These are phyloP conservation scores for Gymnothorax javanicus DNA, from an alignment of 2,797 vertebrate species.

Conservation along the genomic window DNA sequence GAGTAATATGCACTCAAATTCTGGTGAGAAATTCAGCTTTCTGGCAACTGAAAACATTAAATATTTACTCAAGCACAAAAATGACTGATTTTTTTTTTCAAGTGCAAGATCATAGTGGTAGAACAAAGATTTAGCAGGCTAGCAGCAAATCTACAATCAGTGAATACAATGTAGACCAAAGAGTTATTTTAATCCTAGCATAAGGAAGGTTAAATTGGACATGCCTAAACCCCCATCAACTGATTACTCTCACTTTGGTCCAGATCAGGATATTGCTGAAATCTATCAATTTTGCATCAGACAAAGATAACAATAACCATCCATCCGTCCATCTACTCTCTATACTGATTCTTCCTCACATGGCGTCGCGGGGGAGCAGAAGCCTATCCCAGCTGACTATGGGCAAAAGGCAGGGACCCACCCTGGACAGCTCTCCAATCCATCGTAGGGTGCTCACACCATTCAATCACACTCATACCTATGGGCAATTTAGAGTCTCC, in stretches of 20 bases:
- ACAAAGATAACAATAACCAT: neutral
- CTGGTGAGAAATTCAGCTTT: neutral
- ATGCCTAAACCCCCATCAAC: neutral
- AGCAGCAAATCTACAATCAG: conserved; percentile 32
- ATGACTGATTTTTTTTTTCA: neutral
- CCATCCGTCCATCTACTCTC: no score
- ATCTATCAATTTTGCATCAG: neutral
- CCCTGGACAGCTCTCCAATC: no score
- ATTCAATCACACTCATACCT: no score
- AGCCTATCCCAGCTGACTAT: no score
- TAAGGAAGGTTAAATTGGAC: neutral
- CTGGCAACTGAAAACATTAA: neutral
- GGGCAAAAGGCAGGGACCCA: no score
- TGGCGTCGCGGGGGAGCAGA: no score
- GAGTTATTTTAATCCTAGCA: conserved; percentile 16
- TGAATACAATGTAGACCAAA: conserved; percentile 26
- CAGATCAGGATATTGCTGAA: neutral
- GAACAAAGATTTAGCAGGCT: neutral
- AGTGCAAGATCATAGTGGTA: neutral
- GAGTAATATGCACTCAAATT: neutral
- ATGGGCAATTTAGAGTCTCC: no score
- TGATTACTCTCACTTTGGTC: conserved; percentile 21
- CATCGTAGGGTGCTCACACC: no score
- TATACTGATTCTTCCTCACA: no score
- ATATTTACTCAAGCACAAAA: neutral